These are phyloP conservation scores for Corythaeola cristata DNA, from an alignment of 2,113 vertebrate species.

Conservation along the genomic window DNA sequence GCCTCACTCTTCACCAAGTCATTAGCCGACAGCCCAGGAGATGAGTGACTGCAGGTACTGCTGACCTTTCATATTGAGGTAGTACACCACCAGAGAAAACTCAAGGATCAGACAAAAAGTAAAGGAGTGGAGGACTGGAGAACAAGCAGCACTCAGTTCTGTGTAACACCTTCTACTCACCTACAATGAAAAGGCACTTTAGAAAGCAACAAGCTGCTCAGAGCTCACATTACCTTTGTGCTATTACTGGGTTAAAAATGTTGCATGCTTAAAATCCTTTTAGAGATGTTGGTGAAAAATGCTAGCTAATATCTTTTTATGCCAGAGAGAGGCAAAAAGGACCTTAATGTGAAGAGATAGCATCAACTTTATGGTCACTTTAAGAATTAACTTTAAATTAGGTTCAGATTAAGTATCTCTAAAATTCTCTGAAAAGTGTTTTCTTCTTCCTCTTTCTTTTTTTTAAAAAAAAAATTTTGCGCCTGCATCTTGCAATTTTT, in stretches of 20 bases:
- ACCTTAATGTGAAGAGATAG: background rate
- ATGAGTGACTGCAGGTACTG: background rate
- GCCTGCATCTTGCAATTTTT: background rate
- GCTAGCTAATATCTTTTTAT: background rate
- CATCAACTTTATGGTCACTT: background rate
- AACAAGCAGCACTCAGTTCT: background rate
- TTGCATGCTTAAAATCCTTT: background rate
- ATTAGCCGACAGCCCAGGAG: background rate
- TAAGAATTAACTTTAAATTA: background rate
- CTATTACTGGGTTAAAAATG: background rate
- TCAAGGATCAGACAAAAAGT: background rate
- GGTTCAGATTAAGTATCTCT: background rate
- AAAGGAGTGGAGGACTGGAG: background rate
- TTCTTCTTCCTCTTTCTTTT: background rate
- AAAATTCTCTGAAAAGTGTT: background rate
- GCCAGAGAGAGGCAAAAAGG: background rate
- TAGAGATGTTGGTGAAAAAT: background rate
- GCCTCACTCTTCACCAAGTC: background rate
- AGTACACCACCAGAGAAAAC: background rate
- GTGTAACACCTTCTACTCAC: background rate
- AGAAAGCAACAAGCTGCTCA: background rate
- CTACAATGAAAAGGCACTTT: background rate
- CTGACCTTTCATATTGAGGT: constrained; percentile 1
- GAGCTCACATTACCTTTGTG: background rate
- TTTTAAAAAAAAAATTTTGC: background rate